These are phyloP conservation scores for Odontamblyopus lacepedii DNA, from an alignment of 2,797 vertebrate species.

Conservation along the genomic window DNA sequence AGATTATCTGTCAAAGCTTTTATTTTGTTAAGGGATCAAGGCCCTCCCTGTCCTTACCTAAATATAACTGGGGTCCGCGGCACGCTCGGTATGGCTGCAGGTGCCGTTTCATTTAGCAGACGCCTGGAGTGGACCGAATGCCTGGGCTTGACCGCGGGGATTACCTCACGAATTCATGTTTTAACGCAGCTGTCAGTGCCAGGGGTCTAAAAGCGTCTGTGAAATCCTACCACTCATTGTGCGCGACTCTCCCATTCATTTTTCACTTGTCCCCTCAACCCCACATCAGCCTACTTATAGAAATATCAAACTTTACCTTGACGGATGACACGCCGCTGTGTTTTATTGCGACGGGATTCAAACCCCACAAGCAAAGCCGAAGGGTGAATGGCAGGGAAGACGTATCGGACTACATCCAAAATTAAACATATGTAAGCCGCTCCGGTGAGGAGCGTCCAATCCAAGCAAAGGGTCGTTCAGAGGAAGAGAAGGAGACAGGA, in stretches of 20 bases:
- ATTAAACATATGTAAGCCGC: conserved; percentile 66
- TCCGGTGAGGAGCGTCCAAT: conserved; percentile 45
- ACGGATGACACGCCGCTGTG: not conserved
- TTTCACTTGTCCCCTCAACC: conserved; percentile 47
- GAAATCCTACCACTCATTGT: conserved; percentile 56
- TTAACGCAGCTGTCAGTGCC: conserved; percentile 86
- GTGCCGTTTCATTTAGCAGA: conserved; percentile 82
- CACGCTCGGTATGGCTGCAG: conserved; percentile 69
- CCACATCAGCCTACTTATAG: conserved; percentile 25
- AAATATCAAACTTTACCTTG: conserved; percentile 15
- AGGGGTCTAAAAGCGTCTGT: conserved; percentile 83
- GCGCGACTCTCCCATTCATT: conserved; percentile 62
- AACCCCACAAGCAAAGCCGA: conserved; percentile 14
- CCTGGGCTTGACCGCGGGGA: conserved; percentile 78
- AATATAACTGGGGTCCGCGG: conserved; percentile 77
- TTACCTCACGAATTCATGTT: conserved; percentile 86
- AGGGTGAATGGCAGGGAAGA: conserved; percentile 12
- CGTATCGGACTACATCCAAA: conserved; percentile 66
- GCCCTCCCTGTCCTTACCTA: conserved; percentile 81
- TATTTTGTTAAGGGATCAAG: conserved; percentile 85
- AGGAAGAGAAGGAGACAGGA: conserved; percentile 13
- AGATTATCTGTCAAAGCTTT: conserved; percentile 80
- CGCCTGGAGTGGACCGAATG: conserved; percentile 78
- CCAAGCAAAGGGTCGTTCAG: conserved; percentile 8
- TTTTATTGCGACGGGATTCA: conserved; percentile 32